A percentile compares a stretch with the other conserved stretches of the same genome.
Conservation (phyloP, 2,797 vertebrate species). For the Pseudocheirus occidentalis region DNA sequence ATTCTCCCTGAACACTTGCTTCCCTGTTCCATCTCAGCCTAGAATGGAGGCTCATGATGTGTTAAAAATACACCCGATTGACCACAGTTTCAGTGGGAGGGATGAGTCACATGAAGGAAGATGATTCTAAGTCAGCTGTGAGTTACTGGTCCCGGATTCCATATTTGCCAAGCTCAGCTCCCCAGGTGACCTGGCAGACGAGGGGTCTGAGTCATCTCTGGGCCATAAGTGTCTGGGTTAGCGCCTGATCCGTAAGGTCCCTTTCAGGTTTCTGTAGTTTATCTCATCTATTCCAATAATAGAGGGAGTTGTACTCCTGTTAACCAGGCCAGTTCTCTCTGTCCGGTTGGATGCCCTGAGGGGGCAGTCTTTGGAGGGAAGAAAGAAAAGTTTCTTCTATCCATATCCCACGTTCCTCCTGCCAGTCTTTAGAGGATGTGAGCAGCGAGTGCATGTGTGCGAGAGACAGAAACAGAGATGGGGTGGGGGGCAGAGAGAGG, state of each 20-base stretch:
- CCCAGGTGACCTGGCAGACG: neutral
- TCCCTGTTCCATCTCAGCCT: constrained; percentile 61
- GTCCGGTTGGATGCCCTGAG: neutral
- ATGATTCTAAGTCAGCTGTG: constrained; percentile 65
- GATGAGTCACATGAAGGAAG: constrained; percentile 70
- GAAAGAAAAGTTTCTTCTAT: neutral
- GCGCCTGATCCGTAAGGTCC: neutral
- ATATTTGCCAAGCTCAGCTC: constrained; percentile 41
- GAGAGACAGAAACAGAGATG: no score
- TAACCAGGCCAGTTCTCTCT: constrained; percentile 22
- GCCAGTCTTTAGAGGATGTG: neutral
- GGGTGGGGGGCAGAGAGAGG: no score
- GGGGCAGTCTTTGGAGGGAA: neutral
- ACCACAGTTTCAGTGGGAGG: constrained; percentile 68
- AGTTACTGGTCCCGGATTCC: constrained; percentile 37
- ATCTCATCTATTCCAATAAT: neutral
- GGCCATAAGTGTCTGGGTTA: neutral
- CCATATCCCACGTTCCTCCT: neutral
- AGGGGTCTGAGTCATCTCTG: neutral
- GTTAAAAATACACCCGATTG: constrained; percentile 74
- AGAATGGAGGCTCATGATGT: constrained; percentile 58
- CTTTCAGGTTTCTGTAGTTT: neutral
- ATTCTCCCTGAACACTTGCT: constrained; percentile 3
- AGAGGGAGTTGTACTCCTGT: neutral
- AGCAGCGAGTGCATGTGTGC: neutral